A percentile compares a stretch with the other conserved stretches of the same genome.
These are phyloP conservation scores for Diadegma fenestrale DNA, from an alignment of 2,888 invertebrate species.

Conservation along the genomic window DNA sequence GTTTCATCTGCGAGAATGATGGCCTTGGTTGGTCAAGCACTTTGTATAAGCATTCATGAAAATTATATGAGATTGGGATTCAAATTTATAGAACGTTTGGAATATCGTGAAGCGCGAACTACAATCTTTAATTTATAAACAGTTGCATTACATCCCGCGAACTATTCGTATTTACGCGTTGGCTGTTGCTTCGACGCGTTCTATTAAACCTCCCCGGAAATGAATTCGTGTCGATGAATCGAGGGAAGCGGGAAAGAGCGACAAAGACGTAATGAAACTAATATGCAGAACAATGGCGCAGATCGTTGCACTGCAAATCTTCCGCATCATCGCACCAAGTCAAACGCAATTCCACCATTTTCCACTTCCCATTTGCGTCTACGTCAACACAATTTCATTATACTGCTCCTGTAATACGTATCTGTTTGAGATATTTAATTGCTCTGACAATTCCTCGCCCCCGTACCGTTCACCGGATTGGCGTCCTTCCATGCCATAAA, in stretches of 20 bases:
- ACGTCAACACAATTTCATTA: slow-evolving; percentile 4
- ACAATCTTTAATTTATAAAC: not conserved
- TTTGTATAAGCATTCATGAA: not conserved
- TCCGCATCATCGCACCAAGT: not conserved
- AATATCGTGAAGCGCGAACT: not conserved
- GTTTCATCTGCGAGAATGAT: not conserved
- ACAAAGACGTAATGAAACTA: not conserved
- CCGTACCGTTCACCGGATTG: not conserved
- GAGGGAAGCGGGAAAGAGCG: slow-evolving; percentile 5
- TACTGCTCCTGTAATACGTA: not conserved
- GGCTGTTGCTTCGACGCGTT: slow-evolving; percentile 19
- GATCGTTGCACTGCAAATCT: not conserved
- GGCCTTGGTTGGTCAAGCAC: not conserved
- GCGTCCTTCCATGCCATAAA: not conserved
- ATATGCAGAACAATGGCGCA: not conserved
- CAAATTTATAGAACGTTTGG: not conserved
- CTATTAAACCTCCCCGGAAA: slow-evolving; percentile 57
- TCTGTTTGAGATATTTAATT: not conserved
- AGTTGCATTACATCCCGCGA: not conserved
- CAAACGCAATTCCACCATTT: not conserved
- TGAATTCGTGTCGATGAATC: slow-evolving; percentile 68
- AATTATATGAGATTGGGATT: not conserved
- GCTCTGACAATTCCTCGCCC: slow-evolving; percentile 1
- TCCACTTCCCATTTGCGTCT: not conserved
- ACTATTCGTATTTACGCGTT: not conserved